Conservation (phyloP, 1,140 invertebrate genomes). For the Drosophila pruinosa region DNA sequence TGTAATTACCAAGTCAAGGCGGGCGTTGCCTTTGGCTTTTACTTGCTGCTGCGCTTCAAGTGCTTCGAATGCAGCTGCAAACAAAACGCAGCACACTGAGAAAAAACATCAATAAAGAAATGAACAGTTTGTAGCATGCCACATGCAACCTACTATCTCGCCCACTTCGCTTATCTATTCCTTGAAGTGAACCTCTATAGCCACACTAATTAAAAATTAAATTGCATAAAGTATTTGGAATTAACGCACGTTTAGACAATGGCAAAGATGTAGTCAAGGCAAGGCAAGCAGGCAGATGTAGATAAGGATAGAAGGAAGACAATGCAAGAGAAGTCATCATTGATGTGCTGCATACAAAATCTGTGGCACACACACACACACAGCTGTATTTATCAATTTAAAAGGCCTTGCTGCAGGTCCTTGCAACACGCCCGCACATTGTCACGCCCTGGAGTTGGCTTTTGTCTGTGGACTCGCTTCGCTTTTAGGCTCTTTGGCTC, state of each 20-base stretch:
- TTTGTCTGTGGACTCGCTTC: conserved; percentile 10
- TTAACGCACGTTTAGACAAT: conserved; percentile 58
- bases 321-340: not conserved
- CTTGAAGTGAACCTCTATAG: not conserved
- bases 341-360: conserved; percentile 12
- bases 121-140: conserved; percentile 15
- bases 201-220: conserved; percentile 72
- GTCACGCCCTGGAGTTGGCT: conserved; percentile 13
- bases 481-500: not conserved
- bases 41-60: not conserved
- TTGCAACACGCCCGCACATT: conserved; percentile 34
- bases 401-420: conserved; percentile 16
- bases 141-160: not conserved
- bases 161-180: not conserved
- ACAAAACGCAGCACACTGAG: conserved; percentile 1
- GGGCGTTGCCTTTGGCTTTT: conserved; percentile 4
- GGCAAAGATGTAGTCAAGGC: conserved; percentile 14
- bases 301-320: not conserved
- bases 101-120: conserved; percentile 28
- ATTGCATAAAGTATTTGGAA: conserved; percentile 62
- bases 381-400: conserved; percentile 23
- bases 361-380: not conserved
- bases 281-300: conserved; percentile 1
- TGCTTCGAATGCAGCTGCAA: conserved; percentile 10
- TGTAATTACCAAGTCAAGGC: conserved; percentile 63